Base-by-base conservation (phyloP, 1,140 invertebrate genomes). In the Megalopta genalis region DNA sequence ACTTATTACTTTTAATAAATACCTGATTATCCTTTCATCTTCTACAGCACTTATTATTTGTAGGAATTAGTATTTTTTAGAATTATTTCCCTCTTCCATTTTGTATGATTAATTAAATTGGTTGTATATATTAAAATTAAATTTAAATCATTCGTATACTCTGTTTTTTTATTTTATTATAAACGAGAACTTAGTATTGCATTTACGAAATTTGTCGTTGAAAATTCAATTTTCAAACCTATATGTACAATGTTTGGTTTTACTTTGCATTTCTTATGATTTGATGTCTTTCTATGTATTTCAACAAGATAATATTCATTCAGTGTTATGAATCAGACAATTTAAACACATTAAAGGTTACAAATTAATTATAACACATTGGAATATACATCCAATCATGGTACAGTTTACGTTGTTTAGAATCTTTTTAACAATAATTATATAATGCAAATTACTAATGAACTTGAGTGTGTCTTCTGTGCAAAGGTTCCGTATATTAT, bases 401-500 rank as follows among this genome's bases (percentile, higher is more conserved):
- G 18, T 42, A 65, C n/a, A 16, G 7, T 39, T 65, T 46, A 65
- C 42, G 9, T 65, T 57, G 54, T 65, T 65, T 23, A 46, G 9
- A 75, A 68, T 42, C 16, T 6, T 18, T 42, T 76, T 59, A 42
- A 54, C 9, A 25, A 14, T 42, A n/a, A 67, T 27, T 52, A 59
- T 68, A 4, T 23, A 63, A 71, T 71, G 0, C 18, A 70, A 52
- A 77, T 71, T 16, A 39, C 46, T 18, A 63, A 63, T 64, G 63
- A 52, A 54, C 14, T 54, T 18, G 63, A 77, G 25, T 16, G 52
- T 54, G 18, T 54, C 8, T 64, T 23, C 59, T 62, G 60, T 78
- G 68, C 37, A 80, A 23, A 27, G 63, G 39, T 62, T 69, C 25
- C 27, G 49, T 80, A 64, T 76, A 77, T 80, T 80, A 80, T 80